Evolutionary conservation across 1,140 invertebrate genomes (phyloP).

Genomic region (Sycophaga agraensis): DNA sequence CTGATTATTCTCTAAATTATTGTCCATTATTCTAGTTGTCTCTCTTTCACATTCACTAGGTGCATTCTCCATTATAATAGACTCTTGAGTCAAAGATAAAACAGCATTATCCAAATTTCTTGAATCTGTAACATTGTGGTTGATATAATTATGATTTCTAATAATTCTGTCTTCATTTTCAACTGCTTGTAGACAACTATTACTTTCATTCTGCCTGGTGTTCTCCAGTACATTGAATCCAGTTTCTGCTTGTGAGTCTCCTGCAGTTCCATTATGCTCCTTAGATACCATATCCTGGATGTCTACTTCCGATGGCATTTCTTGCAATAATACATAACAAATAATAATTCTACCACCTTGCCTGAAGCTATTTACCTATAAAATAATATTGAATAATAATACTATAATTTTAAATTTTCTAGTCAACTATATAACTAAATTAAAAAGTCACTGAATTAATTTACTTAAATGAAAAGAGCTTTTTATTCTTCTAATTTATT

Average conservation of each 20-base stretch:
- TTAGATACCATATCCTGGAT: constrained; percentile 36
- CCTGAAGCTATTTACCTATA: not conserved
- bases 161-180: constrained; percentile 30
- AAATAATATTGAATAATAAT: not conserved
- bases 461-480: too few species aligned
- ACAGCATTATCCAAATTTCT: constrained; percentile 35
- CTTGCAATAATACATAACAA: constrained; percentile 21
- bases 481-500: too few species aligned
- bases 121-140: constrained; percentile 27
- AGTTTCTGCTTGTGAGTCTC: constrained; percentile 36
- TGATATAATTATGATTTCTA: constrained; percentile 31
- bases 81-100: constrained; percentile 19
- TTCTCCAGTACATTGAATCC: constrained; percentile 33
- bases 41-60: not conserved
- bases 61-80: constrained; percentile 19
- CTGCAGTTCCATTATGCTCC: constrained; percentile 37
- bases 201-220: constrained; percentile 32
- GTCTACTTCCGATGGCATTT: constrained; percentile 47
- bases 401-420: too few species aligned
- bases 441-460: too few species aligned
- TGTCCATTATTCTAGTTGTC: constrained; percentile 10
- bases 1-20: constrained; percentile 25
- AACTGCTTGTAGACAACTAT: constrained; percentile 27
- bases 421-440: too few species aligned
- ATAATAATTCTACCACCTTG: not conserved